phyloP scores from a whole-genome alignment of 2,113 vertebrate species.

The Microcebus griseorufus region DNA sequence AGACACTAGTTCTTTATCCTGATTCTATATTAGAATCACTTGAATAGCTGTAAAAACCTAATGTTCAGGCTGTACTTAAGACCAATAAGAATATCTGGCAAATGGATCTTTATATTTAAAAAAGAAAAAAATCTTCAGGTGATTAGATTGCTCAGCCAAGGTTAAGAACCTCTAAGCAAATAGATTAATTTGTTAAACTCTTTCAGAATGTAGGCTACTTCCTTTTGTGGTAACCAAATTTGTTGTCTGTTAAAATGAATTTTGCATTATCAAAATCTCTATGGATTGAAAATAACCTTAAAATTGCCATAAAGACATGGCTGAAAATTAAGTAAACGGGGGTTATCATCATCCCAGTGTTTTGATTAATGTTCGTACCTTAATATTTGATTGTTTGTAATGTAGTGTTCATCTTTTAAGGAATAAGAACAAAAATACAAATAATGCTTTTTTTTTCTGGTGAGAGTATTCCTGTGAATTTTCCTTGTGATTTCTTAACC shows the following conservation, averaged over 20 bases:
- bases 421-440: constrained; percentile 29
- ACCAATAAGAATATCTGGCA: neutral
- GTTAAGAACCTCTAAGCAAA: neutral
- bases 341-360: neutral
- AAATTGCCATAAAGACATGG: neutral
- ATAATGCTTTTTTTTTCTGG: neutral
- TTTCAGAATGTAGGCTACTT: neutral
- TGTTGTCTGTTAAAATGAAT: constrained; percentile 10
- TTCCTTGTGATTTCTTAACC: constrained; percentile 33
- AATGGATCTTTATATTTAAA: neutral
- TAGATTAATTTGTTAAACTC: neutral
- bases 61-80: neutral
- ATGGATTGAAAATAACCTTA: neutral
- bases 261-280: neutral
- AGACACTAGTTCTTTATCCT: neutral
- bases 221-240: neutral
- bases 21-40: neutral
- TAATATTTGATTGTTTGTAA: neutral
- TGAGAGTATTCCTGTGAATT: neutral
- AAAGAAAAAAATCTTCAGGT: neutral
- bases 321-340: neutral
- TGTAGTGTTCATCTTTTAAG: constrained; percentile 4
- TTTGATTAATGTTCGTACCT: constrained; percentile 9
- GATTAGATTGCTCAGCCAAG: neutral
- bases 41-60: neutral